Base-by-base conservation (phyloP, 2,888 invertebrate genomes). In the Drosophila monieri region DNA sequence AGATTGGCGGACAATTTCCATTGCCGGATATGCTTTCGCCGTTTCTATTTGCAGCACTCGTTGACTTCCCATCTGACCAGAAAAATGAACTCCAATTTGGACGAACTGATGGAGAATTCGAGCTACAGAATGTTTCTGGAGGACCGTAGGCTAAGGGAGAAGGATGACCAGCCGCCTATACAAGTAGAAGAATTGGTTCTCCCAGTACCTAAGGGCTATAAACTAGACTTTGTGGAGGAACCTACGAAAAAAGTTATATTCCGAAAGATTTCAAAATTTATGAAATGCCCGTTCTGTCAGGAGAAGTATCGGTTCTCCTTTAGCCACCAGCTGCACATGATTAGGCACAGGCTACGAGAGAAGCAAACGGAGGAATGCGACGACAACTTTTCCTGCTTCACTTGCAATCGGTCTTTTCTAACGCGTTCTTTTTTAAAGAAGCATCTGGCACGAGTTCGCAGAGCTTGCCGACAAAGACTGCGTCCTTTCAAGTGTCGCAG, bases 281-380 rank as follows among this genome's bases (percentile, higher is more conserved):
- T 3, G 1, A 18, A 41, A 0, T 75, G 66, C 27, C 37, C 49
- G 2, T 14, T 3, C 1, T 76, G 80, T 14, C 10, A 18, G 0
- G 10, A 41, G 6, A 9, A 37, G 6, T 76, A 78, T 14, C 15
- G 1, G 0, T 41, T 46, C 27, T 23, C 71, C 21, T 69, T 47
- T 14, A 78, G 75, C 25, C 71, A 75, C 46, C 75, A 78, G 41
- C 41, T 75, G 12, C 78, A 75, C 18, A 52, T 27, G 35, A 25
- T 10, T 3, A 51, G 21, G 23, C 48, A 54, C 0, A 43, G n/a
- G 6, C 15, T 18, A 0, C 1, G 2, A 12, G 35, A 14, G 23
- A 27, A 8, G 6, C 12, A 12, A 3, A 1, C n/a, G 8, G 0
- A 1, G 8, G 8, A 39, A 1, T 1, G 6, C 0, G 9, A 25